Conservation (phyloP, 2,113 vertebrate species). For the Galbula dea region DNA sequence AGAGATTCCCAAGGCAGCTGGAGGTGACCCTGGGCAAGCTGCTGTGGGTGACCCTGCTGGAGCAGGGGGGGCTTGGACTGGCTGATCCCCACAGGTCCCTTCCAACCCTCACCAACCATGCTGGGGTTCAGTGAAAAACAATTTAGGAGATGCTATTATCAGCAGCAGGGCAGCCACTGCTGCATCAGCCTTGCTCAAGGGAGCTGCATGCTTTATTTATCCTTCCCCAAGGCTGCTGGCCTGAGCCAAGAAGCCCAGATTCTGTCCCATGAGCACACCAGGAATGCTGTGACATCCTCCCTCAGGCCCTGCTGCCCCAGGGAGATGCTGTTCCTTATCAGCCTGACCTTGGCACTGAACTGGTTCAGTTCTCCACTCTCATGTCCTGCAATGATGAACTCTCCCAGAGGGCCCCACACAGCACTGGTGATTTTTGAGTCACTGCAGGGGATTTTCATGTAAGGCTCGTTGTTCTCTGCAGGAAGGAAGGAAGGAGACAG, state of each 20-base stretch:
- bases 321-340: background rate
- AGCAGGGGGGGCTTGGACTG: too few relatives aligned
- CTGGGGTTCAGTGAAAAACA: background rate
- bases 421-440: slow-evolving; percentile 97
- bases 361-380: slow-evolving; percentile 95
- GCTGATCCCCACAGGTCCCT: too few relatives aligned
- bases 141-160: fast-evolving
- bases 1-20: too few relatives aligned
- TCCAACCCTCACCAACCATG: background rate
- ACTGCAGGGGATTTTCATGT: slow-evolving; percentile 88
- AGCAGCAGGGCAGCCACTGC: background rate
- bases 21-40: too few relatives aligned
- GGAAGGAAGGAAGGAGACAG: background rate
- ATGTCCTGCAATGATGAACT: slow-evolving; percentile 91
- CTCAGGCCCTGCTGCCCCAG: background rate
- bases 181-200: background rate
- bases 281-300: fast-evolving
- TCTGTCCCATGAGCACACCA: background rate
- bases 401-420: slow-evolving; percentile 93
- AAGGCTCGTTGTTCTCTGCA: slow-evolving; percentile 91
- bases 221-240: background rate
- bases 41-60: too few relatives aligned
- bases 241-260: background rate
- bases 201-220: fast-evolving
- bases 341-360: slow-evolving; percentile 90